phyloP scores from a whole-genome alignment of 2,797 vertebrate genomes.

The Phalloptychus januarius region DNA sequence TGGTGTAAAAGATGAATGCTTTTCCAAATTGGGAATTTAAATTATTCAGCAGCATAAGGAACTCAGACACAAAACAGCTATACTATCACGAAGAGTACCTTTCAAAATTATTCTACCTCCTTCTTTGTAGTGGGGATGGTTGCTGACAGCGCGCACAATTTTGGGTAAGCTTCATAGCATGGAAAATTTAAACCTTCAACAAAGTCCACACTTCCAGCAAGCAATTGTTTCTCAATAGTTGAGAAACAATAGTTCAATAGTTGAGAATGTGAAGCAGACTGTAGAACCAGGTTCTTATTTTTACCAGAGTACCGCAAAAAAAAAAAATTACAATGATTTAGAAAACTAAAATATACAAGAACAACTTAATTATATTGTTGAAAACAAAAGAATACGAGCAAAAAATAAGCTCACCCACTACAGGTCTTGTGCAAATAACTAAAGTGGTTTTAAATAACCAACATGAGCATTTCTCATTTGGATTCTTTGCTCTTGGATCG shows the following conservation, averaged over 20 bases:
- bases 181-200: too few relatives aligned
- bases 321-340: not conserved
- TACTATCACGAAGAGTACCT: not conserved
- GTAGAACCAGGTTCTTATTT: too few relatives aligned
- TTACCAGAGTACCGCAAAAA: not conserved
- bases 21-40: not conserved
- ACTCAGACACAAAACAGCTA: not conserved
- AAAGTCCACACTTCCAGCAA: too few relatives aligned
- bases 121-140: too few relatives aligned
- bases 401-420: not conserved
- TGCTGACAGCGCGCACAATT: too few relatives aligned
- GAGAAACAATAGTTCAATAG: too few relatives aligned
- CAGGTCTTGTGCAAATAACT: not conserved
- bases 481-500: conserved; percentile 13
- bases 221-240: too few relatives aligned
- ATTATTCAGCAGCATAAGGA: not conserved
- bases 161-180: too few relatives aligned
- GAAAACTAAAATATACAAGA: not conserved
- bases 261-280: too few relatives aligned
- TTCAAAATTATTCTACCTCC: not conserved
- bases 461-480: conserved; percentile 14
- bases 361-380: not conserved
- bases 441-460: not conserved
- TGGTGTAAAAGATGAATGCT: not conserved
- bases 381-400: not conserved